Evolutionary conservation across 1,140 invertebrate species (phyloP).

Genomic region (Drosophila busckii): DNA sequence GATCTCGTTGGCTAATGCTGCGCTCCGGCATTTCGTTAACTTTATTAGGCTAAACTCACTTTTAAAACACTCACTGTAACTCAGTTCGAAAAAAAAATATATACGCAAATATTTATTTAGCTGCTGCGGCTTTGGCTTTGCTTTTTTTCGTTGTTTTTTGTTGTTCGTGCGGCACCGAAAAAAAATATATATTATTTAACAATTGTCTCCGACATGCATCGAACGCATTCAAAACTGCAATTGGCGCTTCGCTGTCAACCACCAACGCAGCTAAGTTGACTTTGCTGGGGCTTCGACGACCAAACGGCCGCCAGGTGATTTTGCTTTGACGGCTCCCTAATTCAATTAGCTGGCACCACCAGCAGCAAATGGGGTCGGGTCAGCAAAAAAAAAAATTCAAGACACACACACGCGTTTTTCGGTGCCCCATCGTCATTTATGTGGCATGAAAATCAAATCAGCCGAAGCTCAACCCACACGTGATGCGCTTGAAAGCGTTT

Average conservation of each 20-base stretch:
- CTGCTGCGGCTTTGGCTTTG: not conserved
- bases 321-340: constrained; percentile 34
- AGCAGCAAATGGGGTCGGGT: not conserved
- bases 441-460: too few relatives aligned
- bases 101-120: not conserved
- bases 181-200: too few relatives aligned
- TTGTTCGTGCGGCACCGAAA: too few relatives aligned
- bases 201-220: constrained; percentile 56
- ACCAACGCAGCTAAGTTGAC: constrained; percentile 14
- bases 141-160: not conserved
- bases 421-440: too few relatives aligned
- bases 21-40: constrained; percentile 58
- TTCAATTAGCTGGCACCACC: constrained; percentile 47
- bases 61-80: not conserved
- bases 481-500: too few relatives aligned
- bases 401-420: too few relatives aligned
- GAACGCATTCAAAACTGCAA: constrained; percentile 69
- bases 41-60: not conserved
- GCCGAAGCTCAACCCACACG: too few relatives aligned
- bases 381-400: too few relatives aligned
- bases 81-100: constrained; percentile 4
- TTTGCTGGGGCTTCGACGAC: constrained; percentile 46
- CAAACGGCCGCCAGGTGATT: constrained; percentile 42
- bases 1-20: constrained; percentile 56
- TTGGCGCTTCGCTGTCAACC: constrained; percentile 34